Evolutionary conservation across 2,113 vertebrate genomes (phyloP).

Genomic region (Rutilus rutilus): DNA sequence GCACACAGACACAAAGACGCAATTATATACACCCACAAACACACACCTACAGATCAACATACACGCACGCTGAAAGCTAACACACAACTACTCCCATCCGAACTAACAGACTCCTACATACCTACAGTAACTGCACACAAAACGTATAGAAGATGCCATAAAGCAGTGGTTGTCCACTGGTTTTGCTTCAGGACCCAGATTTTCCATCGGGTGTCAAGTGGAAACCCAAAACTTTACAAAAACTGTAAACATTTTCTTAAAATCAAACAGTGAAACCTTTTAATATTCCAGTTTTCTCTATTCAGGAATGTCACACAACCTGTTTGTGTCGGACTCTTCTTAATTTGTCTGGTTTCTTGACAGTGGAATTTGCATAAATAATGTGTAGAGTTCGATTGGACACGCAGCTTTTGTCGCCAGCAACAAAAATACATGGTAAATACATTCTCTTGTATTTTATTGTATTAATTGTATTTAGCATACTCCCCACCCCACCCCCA

Average conservation of each 20-base stretch:
- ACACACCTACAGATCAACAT: constrained; percentile 25
- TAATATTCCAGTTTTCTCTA: background rate
- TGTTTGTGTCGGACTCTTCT: background rate
- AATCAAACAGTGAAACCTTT: background rate
- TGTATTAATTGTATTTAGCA: too few species aligned
- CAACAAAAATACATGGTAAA: too few species aligned
- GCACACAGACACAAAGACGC: constrained; percentile 55
- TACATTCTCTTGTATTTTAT: too few species aligned
- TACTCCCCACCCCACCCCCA: too few species aligned
- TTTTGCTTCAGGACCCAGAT: background rate
- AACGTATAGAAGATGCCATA: background rate
- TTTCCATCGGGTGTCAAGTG: background rate
- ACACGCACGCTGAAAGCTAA: constrained; percentile 33
- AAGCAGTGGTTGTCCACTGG: background rate
- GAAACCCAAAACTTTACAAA: background rate
- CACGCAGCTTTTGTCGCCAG: too few species aligned
- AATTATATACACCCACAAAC: constrained; percentile 42
- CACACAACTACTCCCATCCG: background rate
- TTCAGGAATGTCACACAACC: background rate
- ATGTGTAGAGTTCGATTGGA: background rate
- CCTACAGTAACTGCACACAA: background rate
- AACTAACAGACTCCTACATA: constrained; percentile 20
- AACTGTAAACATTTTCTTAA: background rate
- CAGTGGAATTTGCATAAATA: constrained; percentile 1
- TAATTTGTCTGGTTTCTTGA: background rate